phyloP scores from a whole-genome alignment of 1,140 invertebrate genomes.

The Neotoxoptera formosana region DNA sequence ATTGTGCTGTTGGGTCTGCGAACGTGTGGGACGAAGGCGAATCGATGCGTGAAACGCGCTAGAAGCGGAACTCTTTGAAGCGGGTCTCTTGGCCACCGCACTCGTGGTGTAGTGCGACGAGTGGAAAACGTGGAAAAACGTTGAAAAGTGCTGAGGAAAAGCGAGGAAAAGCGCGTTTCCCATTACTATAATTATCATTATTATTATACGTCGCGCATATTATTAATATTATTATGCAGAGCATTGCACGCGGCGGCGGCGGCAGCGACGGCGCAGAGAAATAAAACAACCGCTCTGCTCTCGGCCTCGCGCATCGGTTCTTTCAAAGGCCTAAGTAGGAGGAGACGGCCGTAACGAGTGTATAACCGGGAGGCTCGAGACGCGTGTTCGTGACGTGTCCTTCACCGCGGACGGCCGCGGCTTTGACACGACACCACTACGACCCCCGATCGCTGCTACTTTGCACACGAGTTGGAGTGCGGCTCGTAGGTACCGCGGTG shows the following conservation, averaged over 20 bases:
- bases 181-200: background rate
- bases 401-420: background rate
- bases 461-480: background rate
- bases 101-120: background rate
- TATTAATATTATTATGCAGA: background rate
- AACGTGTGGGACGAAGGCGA: background rate
- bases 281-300: background rate
- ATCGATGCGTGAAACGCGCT: background rate
- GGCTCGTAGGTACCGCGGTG: background rate
- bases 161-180: background rate
- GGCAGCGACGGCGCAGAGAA: too few species aligned
- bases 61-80: background rate
- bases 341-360: background rate
- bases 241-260: too few species aligned
- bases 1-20: too few species aligned
- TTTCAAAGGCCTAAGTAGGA: background rate
- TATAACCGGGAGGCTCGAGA: background rate
- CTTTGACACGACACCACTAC: background rate
- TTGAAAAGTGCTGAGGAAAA: too few species aligned
- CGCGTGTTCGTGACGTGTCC: background rate
- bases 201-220: background rate
- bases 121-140: background rate
- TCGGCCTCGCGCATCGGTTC: background rate
- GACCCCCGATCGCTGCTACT: too few species aligned
- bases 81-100: background rate